These are phyloP conservation scores for Aelia acuminata DNA, from an alignment of 2,888 invertebrate species.

Conservation along the genomic window DNA sequence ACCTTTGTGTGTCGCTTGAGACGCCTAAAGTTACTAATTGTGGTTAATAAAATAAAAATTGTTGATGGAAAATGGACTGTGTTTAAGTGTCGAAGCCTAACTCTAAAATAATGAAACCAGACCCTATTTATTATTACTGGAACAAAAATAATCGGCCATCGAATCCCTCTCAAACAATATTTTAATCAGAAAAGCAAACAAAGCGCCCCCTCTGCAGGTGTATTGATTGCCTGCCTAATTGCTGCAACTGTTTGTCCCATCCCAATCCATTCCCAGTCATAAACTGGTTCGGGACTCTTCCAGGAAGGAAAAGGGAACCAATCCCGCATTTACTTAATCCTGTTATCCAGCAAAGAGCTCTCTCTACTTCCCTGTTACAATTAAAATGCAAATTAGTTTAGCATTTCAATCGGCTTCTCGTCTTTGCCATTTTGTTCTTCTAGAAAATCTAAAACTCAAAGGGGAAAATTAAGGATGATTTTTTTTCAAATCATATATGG, in stretches of 20 bases:
- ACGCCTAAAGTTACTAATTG: no score
- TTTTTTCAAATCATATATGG: no score
- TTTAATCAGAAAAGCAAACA: background rate
- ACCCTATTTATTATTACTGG: no score
- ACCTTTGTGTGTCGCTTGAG: no score
- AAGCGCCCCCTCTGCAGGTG: background rate
- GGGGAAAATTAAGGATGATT: background rate
- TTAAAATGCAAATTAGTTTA: background rate
- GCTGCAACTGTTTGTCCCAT: background rate
- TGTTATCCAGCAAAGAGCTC: background rate
- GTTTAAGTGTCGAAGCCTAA: no score
- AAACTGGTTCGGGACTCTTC: background rate
- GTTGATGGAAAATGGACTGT: no score
- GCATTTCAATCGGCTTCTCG: background rate
- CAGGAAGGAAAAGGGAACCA: background rate
- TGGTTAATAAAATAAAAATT: no score
- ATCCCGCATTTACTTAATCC: background rate
- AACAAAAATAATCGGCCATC: background rate
- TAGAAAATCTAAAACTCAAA: background rate
- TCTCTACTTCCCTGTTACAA: background rate
- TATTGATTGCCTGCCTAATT: background rate
- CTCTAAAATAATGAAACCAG: no score
- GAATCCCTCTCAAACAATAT: background rate
- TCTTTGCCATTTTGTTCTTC: background rate
- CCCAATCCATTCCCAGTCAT: background rate